phyloP scores from a whole-genome alignment of 2,113 vertebrate genomes.

The Aegithalos caudatus region DNA sequence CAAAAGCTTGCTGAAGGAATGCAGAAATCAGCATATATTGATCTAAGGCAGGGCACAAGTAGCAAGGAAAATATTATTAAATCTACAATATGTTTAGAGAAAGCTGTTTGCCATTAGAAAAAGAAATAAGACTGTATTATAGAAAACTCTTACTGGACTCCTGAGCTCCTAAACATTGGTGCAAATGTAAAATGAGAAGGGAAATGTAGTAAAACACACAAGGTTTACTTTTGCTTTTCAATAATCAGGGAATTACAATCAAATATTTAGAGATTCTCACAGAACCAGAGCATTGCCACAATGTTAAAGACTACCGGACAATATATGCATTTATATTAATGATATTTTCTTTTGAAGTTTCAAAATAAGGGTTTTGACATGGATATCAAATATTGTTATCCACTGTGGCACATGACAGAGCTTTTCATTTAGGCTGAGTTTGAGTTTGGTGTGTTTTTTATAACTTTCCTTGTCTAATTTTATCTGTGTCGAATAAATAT shows the following conservation, averaged over 20 bases:
- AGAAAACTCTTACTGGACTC: not conserved
- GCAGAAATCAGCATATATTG: not conserved
- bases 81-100: not conserved
- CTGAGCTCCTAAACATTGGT: not conserved
- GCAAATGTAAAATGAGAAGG: not conserved
- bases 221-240: not conserved
- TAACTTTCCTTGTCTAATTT: not conserved
- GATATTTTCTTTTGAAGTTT: not conserved
- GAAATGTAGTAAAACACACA: not conserved
- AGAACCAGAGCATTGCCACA: not conserved
- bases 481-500: not conserved
- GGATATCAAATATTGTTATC: not conserved
- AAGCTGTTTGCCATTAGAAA: not conserved
- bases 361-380: not conserved
- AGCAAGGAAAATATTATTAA: not conserved
- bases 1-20: not conserved
- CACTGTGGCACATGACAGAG: not conserved
- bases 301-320: not conserved
- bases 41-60: not conserved
- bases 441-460: not conserved
- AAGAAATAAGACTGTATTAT: not conserved
- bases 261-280: not conserved
- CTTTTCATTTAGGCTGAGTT: not conserved
- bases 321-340: not conserved
- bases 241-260: not conserved